Conservation (phyloP, 1,140 invertebrate species). For the Papilio glaucus region DNA sequence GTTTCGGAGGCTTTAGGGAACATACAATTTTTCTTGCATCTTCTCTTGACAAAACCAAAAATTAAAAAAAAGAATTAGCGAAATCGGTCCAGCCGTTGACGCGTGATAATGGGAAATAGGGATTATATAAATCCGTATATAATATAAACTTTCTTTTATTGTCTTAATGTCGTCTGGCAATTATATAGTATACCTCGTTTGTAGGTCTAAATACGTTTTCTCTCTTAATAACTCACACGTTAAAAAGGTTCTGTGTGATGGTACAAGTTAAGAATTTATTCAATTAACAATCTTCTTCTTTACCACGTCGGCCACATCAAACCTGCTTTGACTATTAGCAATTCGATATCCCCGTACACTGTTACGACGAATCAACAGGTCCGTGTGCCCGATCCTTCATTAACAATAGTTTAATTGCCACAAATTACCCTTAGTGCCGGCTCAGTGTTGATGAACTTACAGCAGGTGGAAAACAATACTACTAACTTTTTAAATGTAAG, state of each 20-base stretch:
- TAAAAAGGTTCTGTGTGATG: neutral
- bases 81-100: too few species aligned
- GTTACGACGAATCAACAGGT: constrained; percentile 39
- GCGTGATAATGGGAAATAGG: too few species aligned
- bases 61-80: too few species aligned
- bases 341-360: constrained; percentile 55
- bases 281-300: constrained; percentile 44
- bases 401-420: constrained; percentile 64
- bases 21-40: too few species aligned
- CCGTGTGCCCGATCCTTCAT: constrained; percentile 40
- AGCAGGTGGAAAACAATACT: constrained; percentile 28
- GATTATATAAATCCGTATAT: too few species aligned
- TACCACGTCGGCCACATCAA: constrained; percentile 53
- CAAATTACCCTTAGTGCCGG: constrained; percentile 58
- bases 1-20: too few species aligned
- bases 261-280: constrained; percentile 18
- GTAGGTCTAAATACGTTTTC: neutral
- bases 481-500: constrained; percentile 34
- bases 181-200: neutral
- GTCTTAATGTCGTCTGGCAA: neutral
- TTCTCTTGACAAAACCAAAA: too few species aligned
- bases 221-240: neutral
- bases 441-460: constrained; percentile 35
- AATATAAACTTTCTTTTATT: neutral
- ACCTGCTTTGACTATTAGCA: constrained; percentile 50